phyloP scores from a whole-genome alignment of 2,113 vertebrate genomes.

The Ammospiza nelsoni region DNA sequence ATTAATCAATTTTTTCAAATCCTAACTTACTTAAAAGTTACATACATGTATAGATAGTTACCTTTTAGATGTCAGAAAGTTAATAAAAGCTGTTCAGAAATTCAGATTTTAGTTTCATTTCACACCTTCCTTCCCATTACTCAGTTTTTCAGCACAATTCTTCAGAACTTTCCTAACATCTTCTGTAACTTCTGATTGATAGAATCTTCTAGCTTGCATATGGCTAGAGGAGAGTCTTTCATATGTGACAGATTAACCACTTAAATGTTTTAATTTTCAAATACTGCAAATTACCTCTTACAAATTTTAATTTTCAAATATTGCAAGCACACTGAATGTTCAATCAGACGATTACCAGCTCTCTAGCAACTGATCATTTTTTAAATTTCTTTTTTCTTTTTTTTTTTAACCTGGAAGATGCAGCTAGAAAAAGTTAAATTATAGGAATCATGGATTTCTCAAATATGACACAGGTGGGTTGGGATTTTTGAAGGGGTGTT shows the following conservation, averaged over 20 bases:
- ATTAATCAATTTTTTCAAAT: not conserved
- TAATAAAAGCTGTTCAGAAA: not conserved
- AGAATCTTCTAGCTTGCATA: not conserved
- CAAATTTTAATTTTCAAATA: not conserved
- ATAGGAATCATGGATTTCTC: not conserved
- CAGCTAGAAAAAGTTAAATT: not conserved
- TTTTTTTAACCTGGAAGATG: not conserved
- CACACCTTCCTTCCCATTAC: not conserved
- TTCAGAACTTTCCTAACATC: not conserved
- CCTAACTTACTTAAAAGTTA: not conserved
- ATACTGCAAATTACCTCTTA: not conserved
- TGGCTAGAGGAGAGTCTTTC: not conserved
- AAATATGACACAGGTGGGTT: not conserved
- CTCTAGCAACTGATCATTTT: not conserved
- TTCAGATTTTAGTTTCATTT: not conserved
- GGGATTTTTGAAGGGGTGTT: not conserved
- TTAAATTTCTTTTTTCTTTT: no score
- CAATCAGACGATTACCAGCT: not conserved
- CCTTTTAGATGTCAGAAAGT: not conserved
- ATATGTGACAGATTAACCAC: not conserved
- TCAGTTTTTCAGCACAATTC: not conserved
- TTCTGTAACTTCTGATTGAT: not conserved
- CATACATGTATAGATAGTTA: not conserved
- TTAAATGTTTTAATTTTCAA: not conserved
- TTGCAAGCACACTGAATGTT: not conserved